phyloP scores from a whole-genome alignment of 2,797 vertebrate genomes.

The Enteromius radiatus region DNA sequence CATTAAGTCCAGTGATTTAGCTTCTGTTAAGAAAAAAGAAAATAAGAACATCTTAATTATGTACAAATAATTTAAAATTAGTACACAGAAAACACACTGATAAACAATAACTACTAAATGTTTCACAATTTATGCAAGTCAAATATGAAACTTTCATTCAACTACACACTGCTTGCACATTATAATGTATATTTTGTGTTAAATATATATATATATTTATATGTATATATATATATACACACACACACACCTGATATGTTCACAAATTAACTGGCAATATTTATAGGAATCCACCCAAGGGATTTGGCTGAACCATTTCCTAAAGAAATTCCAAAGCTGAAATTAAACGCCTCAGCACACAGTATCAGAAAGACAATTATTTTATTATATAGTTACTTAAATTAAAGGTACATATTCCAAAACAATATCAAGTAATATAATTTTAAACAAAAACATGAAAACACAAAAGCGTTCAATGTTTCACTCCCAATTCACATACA shows the following conservation, averaged over 20 bases:
- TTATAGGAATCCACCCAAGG: background rate
- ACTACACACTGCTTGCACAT: background rate
- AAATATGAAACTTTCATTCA: too few relatives aligned
- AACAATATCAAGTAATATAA: constrained; percentile 17
- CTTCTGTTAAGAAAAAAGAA: background rate
- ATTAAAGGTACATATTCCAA: constrained; percentile 25
- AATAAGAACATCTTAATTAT: background rate
- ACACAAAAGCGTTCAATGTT: background rate
- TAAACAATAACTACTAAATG: background rate
- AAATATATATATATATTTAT: background rate
- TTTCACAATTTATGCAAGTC: background rate
- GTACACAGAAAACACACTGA: too few relatives aligned
- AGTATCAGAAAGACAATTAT: background rate
- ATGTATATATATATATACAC: too few relatives aligned
- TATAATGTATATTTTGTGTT: background rate
- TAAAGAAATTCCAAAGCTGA: background rate
- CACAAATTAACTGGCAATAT: background rate
- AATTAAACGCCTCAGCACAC: background rate
- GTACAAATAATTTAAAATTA: too few relatives aligned
- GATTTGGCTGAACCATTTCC: background rate
- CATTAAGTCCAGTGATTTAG: background rate
- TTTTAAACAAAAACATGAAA: constrained; percentile 25
- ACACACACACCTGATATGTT: too few relatives aligned
- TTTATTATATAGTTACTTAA: constrained; percentile 24
- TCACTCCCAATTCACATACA: background rate